These are phyloP conservation scores for Pipistrellus kuhlii DNA, from an alignment of 2,797 vertebrate species.

Conservation along the genomic window DNA sequence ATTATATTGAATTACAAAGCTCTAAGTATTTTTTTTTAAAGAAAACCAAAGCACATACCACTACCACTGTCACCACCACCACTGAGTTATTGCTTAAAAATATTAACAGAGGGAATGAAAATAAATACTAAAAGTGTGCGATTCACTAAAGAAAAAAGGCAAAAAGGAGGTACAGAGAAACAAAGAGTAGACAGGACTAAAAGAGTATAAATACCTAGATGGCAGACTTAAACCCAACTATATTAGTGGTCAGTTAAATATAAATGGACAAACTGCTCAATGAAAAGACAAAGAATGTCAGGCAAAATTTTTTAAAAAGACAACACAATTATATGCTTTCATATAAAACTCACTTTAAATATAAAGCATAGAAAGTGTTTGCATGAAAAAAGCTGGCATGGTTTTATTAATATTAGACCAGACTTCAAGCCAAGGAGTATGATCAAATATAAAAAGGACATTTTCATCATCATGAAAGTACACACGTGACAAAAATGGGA, in stretches of 20 bases:
- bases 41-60: not conserved
- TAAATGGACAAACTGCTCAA: not conserved
- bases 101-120: conserved; percentile 9
- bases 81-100: not conserved
- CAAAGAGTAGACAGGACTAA: not conserved
- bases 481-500: not conserved
- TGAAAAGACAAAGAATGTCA: conserved; percentile 1
- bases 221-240: not conserved
- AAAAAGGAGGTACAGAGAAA: not conserved
- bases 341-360: not conserved
- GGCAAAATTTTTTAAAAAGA: not conserved
- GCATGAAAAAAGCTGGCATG: not conserved
- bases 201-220: not conserved
- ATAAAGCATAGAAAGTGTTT: not conserved
- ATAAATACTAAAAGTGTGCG: not conserved
- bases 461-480: not conserved
- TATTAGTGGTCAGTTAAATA: not conserved
- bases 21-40: not conserved
- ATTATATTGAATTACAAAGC: not conserved
- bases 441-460: not conserved
- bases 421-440: not conserved
- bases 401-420: not conserved
- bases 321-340: not conserved
- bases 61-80: not conserved
- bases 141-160: not conserved